These are phyloP conservation scores for Dendrolimus punctatus DNA, from an alignment of 1,140 invertebrate species.

Conservation along the genomic window DNA sequence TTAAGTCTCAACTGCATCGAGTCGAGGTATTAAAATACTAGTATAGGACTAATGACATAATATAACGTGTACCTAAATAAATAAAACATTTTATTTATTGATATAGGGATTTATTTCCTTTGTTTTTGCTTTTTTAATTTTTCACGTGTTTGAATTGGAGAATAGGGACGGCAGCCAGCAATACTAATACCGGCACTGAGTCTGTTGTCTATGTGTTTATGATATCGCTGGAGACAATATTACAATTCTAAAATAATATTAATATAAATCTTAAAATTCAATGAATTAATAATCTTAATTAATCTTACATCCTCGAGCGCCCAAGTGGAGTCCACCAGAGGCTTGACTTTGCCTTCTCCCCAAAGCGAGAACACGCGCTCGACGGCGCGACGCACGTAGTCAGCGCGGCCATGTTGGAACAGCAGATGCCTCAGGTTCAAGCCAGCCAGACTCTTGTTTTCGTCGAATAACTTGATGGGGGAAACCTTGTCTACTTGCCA, in stretches of 20 bases:
- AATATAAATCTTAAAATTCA: too few species aligned
- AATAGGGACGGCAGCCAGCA: too few species aligned
- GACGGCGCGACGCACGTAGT: slow-evolving; percentile 79
- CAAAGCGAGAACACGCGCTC: slow-evolving; percentile 83
- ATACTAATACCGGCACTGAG: too few species aligned
- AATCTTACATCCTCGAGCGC: slow-evolving; percentile 87
- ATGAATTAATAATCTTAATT: not conserved
- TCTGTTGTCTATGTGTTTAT: too few species aligned
- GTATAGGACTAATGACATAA: not conserved
- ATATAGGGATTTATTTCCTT: too few species aligned
- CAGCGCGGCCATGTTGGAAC: slow-evolving; percentile 84
- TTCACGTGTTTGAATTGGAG: too few species aligned
- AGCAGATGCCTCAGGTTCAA: slow-evolving; percentile 89
- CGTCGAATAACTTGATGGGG: slow-evolving; percentile 89
- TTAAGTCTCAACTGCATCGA: too few species aligned
- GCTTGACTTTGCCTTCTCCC: slow-evolving; percentile 84
- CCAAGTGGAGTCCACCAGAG: slow-evolving; percentile 88
- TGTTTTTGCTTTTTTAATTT: too few species aligned
- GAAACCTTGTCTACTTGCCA: slow-evolving; percentile 94
- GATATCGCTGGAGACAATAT: too few species aligned
- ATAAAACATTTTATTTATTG: too few species aligned
- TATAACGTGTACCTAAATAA: too few species aligned
- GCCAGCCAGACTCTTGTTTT: slow-evolving; percentile 88
- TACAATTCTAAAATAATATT: too few species aligned
- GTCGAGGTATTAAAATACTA: not conserved